A percentile compares a stretch with the other conserved stretches of the same genome.
phyloP scores from a whole-genome alignment of 2,888 invertebrate genomes.

The Agonopterix alstromeriana region DNA sequence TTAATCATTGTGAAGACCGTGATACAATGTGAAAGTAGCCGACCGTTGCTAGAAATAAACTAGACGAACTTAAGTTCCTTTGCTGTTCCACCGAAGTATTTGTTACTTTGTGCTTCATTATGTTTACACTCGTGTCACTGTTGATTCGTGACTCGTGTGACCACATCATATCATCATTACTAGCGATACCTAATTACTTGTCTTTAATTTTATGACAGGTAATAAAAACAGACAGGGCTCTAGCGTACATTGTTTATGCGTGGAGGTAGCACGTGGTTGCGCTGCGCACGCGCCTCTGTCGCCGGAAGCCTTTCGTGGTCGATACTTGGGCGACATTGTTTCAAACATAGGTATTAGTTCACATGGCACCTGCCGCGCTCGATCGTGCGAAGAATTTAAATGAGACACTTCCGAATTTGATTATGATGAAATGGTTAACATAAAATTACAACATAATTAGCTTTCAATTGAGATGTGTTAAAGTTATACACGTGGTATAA shows the following conservation, averaged over 20 bases:
- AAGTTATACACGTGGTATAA: not conserved
- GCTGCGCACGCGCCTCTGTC: constrained; percentile 63
- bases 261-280: constrained; percentile 49
- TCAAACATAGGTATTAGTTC: constrained; percentile 19
- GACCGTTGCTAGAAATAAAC: constrained; percentile 2
- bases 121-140: too few species aligned
- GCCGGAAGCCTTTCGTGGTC: constrained; percentile 41
- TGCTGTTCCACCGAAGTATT: too few species aligned
- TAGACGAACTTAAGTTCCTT: constrained; percentile 3
- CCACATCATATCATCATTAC: too few species aligned
- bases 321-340: constrained; percentile 42
- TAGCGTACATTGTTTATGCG: constrained; percentile 24
- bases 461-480: constrained; percentile 6
- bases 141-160: too few species aligned
- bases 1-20: constrained; percentile 16
- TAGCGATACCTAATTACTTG: too few species aligned
- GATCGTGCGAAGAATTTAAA: constrained; percentile 42
- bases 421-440: constrained; percentile 4
- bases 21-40: constrained; percentile 9
- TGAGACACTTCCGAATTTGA: constrained; percentile 28
- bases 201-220: too few species aligned
- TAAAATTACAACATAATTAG: constrained; percentile 1
- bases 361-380: constrained; percentile 40
- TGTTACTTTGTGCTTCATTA: too few species aligned
- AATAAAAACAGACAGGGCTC: too few species aligned